Evolutionary conservation across 2,113 vertebrate genomes (phyloP), one percentile per base, ranked within the genome.

Genomic region (Atrichornis clamosus): DNA sequence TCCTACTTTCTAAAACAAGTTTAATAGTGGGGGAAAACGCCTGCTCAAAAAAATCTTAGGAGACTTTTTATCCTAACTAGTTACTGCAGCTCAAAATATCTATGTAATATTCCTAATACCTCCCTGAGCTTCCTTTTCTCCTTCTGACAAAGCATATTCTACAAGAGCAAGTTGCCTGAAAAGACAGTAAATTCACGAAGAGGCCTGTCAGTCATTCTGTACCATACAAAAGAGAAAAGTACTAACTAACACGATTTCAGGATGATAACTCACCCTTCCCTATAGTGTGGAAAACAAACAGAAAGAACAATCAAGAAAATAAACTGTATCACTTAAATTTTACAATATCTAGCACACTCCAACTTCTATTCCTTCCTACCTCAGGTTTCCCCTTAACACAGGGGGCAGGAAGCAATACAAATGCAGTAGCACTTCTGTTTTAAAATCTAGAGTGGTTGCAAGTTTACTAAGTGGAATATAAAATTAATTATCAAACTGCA

Each of bases 21-120:
- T 78, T 41, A 58, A n/a, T 1, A 11, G 28, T 9, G 1, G 0
- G 8, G 8, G 6, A 15, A 23, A 53, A 75, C 47, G 9, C 6
- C 7, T n/a, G n/a, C 8, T 10, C 4, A 2, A 6, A 41, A 69
- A 46, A 49, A 27, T 15, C 6, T 17, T 20, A 21, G 0, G 2
- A 8, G 1, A 35, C 32, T 64, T 53, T 87, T 58, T 27, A n/a
- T 2, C 21, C 15, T 14, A 37, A 80, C 56, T 21, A 75, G 19
- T 32, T 15, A 79, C 19, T n/a, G 19, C 8, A 56, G 18, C 15
- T 69, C 41, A 63, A 68, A 41, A 69, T 30, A 72, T 37, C 24
- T 58, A 56, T 19, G 28, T 11, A 69, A 28, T 42, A 69, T 62
- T 74, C 50, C 20, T 53, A 60, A n/a, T 44, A 39, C 4, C 11